A percentile compares a stretch with the other conserved stretches of the same genome.
phyloP scores from a whole-genome alignment of 1,140 invertebrate genomes.

The Bombus waltoni region DNA sequence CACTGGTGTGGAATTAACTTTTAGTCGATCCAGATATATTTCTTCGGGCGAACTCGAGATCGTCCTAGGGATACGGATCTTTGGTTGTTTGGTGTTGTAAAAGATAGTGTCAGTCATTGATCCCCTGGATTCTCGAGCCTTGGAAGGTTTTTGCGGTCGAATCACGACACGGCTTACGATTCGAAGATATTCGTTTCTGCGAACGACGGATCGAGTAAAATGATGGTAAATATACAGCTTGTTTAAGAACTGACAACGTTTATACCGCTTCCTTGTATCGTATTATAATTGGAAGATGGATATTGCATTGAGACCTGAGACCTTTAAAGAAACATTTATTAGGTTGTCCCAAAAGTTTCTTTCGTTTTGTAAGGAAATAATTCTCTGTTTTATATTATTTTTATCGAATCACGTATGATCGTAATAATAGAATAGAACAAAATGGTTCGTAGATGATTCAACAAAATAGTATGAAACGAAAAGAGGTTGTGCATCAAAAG shows the following conservation, averaged over 20 bases:
- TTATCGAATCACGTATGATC: too few relatives aligned
- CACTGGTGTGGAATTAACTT: slow-evolving; percentile 38
- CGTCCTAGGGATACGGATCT: background rate
- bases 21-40: slow-evolving; percentile 11
- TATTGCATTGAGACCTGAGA: too few relatives aligned
- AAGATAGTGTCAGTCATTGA: slow-evolving; percentile 10
- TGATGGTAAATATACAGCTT: background rate
- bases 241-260: background rate
- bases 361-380: too few relatives aligned
- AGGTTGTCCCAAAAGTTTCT: too few relatives aligned
- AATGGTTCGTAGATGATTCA: too few relatives aligned
- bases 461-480: too few relatives aligned
- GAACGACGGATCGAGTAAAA: too few relatives aligned
- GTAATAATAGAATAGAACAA: too few relatives aligned
- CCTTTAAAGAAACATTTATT: too few relatives aligned
- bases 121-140: background rate
- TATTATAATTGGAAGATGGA: too few relatives aligned
- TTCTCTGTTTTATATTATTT: too few relatives aligned
- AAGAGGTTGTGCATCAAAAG: too few relatives aligned
- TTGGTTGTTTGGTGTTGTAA: slow-evolving; percentile 6
- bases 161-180: background rate
- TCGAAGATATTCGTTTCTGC: background rate
- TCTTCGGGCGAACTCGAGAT: background rate
- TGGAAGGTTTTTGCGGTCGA: background rate
- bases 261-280: background rate